A percentile compares a stretch with the other conserved stretches of the same genome.
Evolutionary conservation across 2,888 invertebrate species (phyloP).

Genomic region (Lordiphosa andalusiaca): DNA sequence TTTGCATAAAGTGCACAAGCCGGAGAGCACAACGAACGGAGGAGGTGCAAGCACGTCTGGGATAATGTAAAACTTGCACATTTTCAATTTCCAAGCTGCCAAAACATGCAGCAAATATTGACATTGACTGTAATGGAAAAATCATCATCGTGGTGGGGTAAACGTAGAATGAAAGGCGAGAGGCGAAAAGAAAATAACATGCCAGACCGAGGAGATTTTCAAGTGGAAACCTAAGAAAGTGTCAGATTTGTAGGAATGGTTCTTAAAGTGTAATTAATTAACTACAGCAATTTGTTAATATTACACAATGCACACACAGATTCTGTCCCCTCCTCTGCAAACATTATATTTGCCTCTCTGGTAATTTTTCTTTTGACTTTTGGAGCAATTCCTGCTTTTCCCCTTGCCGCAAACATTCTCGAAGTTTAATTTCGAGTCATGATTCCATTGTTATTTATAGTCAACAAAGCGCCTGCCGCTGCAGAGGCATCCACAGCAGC

Average conservation of each 20-base stretch:
- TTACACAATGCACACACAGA: constrained; percentile 1
- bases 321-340: not conserved
- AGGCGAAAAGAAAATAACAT: too few relatives aligned
- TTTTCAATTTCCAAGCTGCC: constrained; percentile 72
- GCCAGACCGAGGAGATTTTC: too few relatives aligned
- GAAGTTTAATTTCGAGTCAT: constrained; percentile 73
- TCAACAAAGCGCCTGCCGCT: constrained; percentile 59
- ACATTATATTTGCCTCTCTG: constrained; percentile 8
- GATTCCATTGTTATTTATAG: constrained; percentile 74
- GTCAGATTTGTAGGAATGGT: too few relatives aligned
- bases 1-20: constrained; percentile 6
- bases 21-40: too few relatives aligned
- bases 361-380: constrained; percentile 5
- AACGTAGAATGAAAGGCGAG: too few relatives aligned
- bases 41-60: not conserved
- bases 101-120: constrained; percentile 70
- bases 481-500: constrained; percentile 15
- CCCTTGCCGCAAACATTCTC: constrained; percentile 17
- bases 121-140: constrained; percentile 71
- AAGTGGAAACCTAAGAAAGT: too few relatives aligned
- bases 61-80: constrained; percentile 55
- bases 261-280: too few relatives aligned
- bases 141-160: constrained; percentile 22
- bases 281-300: constrained; percentile 9
- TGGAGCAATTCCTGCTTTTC: not conserved